A percentile compares a stretch with the other conserved stretches of the same genome.
These are phyloP conservation scores for Harmothoe impar DNA, from an alignment of 2,888 invertebrate genomes.

Conservation along the genomic window DNA sequence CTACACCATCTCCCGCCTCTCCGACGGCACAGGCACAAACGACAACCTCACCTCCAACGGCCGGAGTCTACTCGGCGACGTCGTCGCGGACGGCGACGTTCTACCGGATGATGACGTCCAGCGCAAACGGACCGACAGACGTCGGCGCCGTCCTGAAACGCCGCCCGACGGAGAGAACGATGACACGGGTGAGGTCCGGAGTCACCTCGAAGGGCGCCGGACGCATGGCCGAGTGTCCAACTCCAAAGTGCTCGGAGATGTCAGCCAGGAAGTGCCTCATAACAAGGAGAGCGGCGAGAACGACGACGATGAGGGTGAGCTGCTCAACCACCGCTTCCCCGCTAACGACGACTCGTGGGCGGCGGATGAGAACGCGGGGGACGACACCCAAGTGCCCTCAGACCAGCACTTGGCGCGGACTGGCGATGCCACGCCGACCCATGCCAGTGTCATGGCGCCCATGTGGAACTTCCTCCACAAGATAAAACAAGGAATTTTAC, in stretches of 20 bases:
- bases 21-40: background rate
- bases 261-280: background rate
- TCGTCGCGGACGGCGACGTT: background rate
- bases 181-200: background rate
- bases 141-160: background rate
- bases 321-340: too few species aligned
- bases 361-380: background rate
- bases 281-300: background rate
- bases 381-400: conserved; percentile 10
- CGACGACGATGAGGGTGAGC: background rate
- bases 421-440: background rate
- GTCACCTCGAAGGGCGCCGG: background rate
- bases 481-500: background rate
- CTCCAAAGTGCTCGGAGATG: background rate
- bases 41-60: background rate
- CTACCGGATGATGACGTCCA: background rate
- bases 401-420: background rate
- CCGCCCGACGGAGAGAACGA: conserved; percentile 1
- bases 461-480: background rate
- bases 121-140: background rate
- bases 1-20: conserved; percentile 44
- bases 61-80: conserved; percentile 3
- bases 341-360: too few species aligned
- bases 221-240: background rate
- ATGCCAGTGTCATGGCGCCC: background rate